phyloP scores from a whole-genome alignment of 2,113 vertebrate genomes.

The Riparia riparia region DNA sequence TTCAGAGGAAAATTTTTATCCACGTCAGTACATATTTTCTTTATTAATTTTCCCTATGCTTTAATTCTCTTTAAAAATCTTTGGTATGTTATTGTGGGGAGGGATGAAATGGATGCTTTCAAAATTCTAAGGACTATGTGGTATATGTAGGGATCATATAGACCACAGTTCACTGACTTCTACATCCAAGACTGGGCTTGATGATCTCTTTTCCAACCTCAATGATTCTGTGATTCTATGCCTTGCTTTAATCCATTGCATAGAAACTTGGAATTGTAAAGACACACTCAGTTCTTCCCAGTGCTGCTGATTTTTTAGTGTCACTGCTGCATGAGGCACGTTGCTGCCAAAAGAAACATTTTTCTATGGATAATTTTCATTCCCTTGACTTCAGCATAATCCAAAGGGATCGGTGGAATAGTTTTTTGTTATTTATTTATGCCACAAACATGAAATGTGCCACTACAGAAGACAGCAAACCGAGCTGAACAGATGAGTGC shows the following conservation, averaged over 20 bases:
- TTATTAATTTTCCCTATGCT: not conserved
- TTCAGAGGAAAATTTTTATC: not conserved
- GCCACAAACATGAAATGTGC: not conserved
- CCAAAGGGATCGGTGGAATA: not conserved
- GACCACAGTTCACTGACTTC: not conserved
- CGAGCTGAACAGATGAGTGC: not conserved
- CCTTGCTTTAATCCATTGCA: not conserved
- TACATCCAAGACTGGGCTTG: not conserved
- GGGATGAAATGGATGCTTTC: not conserved
- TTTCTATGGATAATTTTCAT: not conserved
- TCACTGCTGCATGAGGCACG: not conserved
- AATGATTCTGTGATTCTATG: not conserved
- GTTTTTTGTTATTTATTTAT: not conserved
- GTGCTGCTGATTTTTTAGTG: not conserved
- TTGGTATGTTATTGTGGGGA: not conserved
- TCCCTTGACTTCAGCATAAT: not conserved
- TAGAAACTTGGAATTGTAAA: not conserved
- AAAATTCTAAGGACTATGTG: not conserved
- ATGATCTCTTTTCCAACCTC: not conserved
- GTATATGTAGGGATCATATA: not conserved
- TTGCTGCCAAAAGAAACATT: not conserved
- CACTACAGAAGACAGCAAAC: not conserved
- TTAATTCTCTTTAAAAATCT: not conserved
- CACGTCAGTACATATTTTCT: not conserved
- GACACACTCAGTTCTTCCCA: accelerated